A percentile compares a stretch with the other conserved stretches of the same genome.
Evolutionary conservation across 2,888 invertebrate species (phyloP).

Genomic region (Drosophila leonis): DNA sequence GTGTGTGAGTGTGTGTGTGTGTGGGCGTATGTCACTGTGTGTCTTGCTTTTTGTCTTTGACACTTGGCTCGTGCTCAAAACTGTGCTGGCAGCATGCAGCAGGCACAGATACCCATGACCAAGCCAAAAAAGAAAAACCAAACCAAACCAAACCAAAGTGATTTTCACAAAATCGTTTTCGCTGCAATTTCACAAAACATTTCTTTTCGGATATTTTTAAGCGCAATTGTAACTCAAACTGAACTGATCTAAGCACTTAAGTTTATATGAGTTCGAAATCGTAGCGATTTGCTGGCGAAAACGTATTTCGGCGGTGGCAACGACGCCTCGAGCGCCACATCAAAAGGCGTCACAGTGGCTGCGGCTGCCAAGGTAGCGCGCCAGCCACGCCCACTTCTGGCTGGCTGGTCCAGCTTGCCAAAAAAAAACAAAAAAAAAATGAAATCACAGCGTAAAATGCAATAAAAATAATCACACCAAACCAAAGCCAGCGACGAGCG

Average conservation of each 20-base stretch:
- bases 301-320: not conserved
- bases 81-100: conserved; percentile 8
- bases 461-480: conserved; percentile 41
- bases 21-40: conserved; percentile 9
- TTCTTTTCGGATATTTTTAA: no score
- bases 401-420: conserved; percentile 37
- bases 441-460: conserved; percentile 55
- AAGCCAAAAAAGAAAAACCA: not conserved
- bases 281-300: not conserved
- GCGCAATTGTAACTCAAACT: not conserved
- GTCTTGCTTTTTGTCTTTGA: conserved; percentile 11
- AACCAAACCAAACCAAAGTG: not conserved
- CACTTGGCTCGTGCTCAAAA: conserved; percentile 35
- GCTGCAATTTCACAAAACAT: conserved; percentile 24
- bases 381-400: conserved; percentile 37
- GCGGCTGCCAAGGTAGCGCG: conserved; percentile 31
- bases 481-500: not conserved
- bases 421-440: conserved; percentile 23
- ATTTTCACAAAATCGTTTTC: conserved; percentile 22
- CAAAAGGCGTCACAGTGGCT: conserved; percentile 57
- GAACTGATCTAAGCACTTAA: no score
- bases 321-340: conserved; percentile 17
- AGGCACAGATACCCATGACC: conserved; percentile 2
- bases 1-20: conserved; percentile 7
- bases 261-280: not conserved